Percentiles rank a stretch among this genome's conserved stretches.
Conservation (phyloP, 2,888 invertebrate species). For the Spilarctia lutea region DNA sequence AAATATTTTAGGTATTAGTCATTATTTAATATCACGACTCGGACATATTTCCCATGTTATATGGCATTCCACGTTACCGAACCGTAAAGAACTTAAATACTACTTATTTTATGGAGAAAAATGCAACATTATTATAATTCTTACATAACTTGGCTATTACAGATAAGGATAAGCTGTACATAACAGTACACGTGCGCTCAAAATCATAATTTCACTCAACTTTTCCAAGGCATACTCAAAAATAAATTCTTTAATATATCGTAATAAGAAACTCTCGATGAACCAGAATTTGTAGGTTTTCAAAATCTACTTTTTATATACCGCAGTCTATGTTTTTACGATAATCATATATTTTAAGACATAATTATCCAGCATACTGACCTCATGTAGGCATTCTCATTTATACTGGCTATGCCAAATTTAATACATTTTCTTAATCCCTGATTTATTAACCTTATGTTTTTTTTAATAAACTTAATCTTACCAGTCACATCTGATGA, state of each 20-base stretch:
- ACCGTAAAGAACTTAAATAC: slow-evolving; percentile 24
- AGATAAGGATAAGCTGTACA: slow-evolving; percentile 23
- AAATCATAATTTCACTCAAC: neutral
- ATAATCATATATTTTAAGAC: neutral
- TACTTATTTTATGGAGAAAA: slow-evolving; percentile 33
- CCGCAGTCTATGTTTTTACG: neutral
- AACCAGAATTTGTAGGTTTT: too few species aligned
- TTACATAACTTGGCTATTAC: slow-evolving; percentile 25
- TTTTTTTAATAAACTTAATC: too few species aligned
- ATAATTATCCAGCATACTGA: neutral
- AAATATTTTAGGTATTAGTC: slow-evolving; percentile 25
- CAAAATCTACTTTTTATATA: too few species aligned
- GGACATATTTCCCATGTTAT: slow-evolving; percentile 22
- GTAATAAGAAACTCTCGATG: neutral
- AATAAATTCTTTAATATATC: neutral
- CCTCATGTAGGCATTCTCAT: neutral
- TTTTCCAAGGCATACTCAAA: neutral
- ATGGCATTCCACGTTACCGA: slow-evolving; percentile 29
- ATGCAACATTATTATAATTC: slow-evolving; percentile 20
- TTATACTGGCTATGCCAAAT: neutral
- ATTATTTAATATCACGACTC: slow-evolving; percentile 18
- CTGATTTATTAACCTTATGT: too few species aligned
- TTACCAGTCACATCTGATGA: too few species aligned
- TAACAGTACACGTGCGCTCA: neutral
- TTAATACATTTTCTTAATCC: neutral